A percentile compares a stretch with the other conserved stretches of the same genome.
These are phyloP conservation scores for Zygogramma bicolorata DNA, from an alignment of 2,888 invertebrate species.

Conservation along the genomic window DNA sequence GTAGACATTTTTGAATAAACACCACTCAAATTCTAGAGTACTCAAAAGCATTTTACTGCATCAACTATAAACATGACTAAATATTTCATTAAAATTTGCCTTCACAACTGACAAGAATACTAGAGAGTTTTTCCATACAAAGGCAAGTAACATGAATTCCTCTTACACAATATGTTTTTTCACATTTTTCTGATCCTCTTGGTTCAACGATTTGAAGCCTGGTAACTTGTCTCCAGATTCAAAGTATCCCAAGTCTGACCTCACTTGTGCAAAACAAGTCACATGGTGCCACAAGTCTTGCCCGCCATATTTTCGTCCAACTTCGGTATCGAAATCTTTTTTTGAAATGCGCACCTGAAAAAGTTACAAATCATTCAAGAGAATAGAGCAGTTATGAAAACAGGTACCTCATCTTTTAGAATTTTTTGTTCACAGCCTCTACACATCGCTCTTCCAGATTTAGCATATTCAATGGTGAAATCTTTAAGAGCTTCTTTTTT, in stretches of 20 bases:
- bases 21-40: too few relatives aligned
- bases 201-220: conserved; percentile 78
- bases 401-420: conserved; percentile 74
- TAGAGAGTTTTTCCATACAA: too few relatives aligned
- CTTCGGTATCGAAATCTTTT: conserved; percentile 85
- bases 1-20: too few relatives aligned
- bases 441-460: conserved; percentile 85
- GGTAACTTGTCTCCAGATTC: conserved; percentile 79
- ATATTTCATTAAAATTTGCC: too few relatives aligned
- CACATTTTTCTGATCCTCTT: conserved; percentile 78
- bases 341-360: conserved; percentile 79
- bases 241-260: conserved; percentile 80
- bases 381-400: neutral
- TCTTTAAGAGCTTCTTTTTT: conserved; percentile 71
- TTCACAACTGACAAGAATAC: too few relatives aligned
- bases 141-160: too few relatives aligned
- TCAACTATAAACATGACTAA: too few relatives aligned
- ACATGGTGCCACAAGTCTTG: conserved; percentile 92
- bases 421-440: conserved; percentile 89
- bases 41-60: too few relatives aligned
- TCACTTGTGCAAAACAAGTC: conserved; percentile 85
- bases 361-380: neutral
- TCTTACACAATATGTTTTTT: conserved; percentile 76
- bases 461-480: conserved; percentile 86
- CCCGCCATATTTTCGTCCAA: conserved; percentile 85